Evolutionary conservation across 1,140 invertebrate species (phyloP).

Genomic region (Ectropis grisescens): DNA sequence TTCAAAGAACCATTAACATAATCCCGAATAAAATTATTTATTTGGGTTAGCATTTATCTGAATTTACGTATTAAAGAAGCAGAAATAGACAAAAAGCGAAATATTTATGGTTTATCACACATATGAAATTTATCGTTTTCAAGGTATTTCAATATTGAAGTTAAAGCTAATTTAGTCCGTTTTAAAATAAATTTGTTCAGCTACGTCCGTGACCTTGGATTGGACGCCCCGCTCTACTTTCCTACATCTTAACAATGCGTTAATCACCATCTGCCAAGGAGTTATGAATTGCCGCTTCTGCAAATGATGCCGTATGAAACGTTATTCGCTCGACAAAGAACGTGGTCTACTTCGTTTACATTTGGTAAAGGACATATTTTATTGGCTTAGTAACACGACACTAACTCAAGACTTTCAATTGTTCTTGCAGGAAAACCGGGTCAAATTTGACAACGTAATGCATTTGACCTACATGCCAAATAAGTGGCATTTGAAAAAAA

Average conservation of each 20-base stretch:
- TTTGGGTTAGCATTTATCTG: too few relatives aligned
- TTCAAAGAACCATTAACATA: too few relatives aligned
- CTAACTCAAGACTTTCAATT: conserved; percentile 1
- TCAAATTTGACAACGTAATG: conserved; percentile 54
- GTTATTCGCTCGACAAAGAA: too few relatives aligned
- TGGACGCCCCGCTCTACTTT: conserved; percentile 53
- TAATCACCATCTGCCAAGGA: conserved; percentile 32
- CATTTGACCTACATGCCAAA: conserved; percentile 51
- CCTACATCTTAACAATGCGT: conserved; percentile 49
- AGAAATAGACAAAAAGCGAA: too few relatives aligned
- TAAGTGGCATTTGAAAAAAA: conserved; percentile 36
- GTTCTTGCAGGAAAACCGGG: conserved; percentile 24
- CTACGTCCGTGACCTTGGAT: conserved; percentile 43
- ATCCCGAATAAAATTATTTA: too few relatives aligned
- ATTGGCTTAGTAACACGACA: too few relatives aligned
- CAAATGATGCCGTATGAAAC: conserved; percentile 4
- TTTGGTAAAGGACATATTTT: too few relatives aligned
- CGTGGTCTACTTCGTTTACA: too few relatives aligned
- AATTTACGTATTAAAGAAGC: too few relatives aligned
- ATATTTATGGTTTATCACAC: conserved; percentile 3
- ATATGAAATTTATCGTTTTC: conserved; percentile 14
- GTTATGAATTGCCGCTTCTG: conserved; percentile 14
- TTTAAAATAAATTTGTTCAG: conserved; percentile 40
- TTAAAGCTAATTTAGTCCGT: conserved; percentile 26
- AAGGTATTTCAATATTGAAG: conserved; percentile 21